Evolutionary conservation across 2,113 vertebrate genomes (phyloP), one percentile per base, ranked within the genome.

Genomic region (Psilopogon haemacephalus): DNA sequence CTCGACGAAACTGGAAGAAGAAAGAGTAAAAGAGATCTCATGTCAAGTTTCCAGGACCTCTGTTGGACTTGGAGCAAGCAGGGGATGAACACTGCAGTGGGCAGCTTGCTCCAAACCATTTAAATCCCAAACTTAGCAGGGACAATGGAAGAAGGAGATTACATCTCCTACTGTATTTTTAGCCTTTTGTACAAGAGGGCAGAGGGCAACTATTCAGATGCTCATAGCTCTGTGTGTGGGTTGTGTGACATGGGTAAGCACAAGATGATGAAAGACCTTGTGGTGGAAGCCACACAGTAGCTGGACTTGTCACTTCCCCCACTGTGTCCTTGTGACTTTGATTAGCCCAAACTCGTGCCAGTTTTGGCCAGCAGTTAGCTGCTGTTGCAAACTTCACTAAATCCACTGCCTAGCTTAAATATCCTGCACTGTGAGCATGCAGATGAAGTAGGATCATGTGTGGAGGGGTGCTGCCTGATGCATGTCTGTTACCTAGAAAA

Each of bases 361-460:
- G 26, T 42, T 79, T 32, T 79, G 64, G 79, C 56, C 32, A 23
- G 26, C 0, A 1, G 18, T 6, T 32, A 58, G 71, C 56, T 72
- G 71, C 68, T 85, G 44, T 27, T 70, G 77, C 67, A 62, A 20
- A 15, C 18, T 16, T 27, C 17, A 23, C 1, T 37, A 56, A 75
- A 71, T 27, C 59, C 50, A 5, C 16, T 58, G 63, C 40, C 73
- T 75, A 44, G 24, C 37, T 71, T 15, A 30, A 73, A 54, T 35
- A 21, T 28, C n/a, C 72, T 33, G 1, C 2, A 23, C 62, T 0
- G 0, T 3, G 32, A 74, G 46, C 0, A 1, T 3, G 5, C 44
- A 48, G 76, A 32, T 79, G 74, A 64, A 50, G 38, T 0, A 6
- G 8, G 50, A 28, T 70, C 21, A 24, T 12, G 0, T 0, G 14